These are phyloP conservation scores for Battus philenor DNA, from an alignment of 1,140 invertebrate genomes.

Conservation along the genomic window DNA sequence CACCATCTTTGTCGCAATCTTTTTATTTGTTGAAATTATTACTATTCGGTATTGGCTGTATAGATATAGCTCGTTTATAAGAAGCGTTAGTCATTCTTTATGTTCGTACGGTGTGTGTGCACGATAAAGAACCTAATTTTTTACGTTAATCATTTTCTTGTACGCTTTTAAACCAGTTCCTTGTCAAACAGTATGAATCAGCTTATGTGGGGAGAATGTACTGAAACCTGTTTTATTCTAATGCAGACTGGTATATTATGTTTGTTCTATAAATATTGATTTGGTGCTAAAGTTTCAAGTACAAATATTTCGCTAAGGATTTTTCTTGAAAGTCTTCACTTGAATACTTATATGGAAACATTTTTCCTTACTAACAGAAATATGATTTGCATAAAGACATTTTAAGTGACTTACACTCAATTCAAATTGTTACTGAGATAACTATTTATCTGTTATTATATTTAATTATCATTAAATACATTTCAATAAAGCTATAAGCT, in stretches of 20 bases:
- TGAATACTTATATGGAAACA: no score
- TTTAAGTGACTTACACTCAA: no score
- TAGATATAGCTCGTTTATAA: neutral
- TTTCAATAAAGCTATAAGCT: no score
- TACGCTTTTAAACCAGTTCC: constrained; percentile 37
- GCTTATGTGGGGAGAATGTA: constrained; percentile 33
- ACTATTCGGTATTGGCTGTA: neutral
- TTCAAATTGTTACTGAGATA: no score
- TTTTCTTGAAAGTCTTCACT: no score
- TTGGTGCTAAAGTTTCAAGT: no score
- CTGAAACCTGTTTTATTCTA: constrained; percentile 57
- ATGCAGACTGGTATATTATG: constrained; percentile 39
- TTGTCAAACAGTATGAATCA: constrained; percentile 51
- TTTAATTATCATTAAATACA: no score
- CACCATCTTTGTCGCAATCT: constrained; percentile 7
- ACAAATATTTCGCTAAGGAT: no score
- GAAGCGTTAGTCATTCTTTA: constrained; percentile 7
- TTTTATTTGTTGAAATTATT: neutral
- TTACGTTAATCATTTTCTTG: constrained; percentile 32
- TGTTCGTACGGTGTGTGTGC: constrained; percentile 14
- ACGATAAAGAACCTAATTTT: constrained; percentile 20
- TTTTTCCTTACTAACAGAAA: no score
- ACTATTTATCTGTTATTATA: no score
- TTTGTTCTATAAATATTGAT: constrained; percentile 24
- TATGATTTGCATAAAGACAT: no score